Evolutionary conservation across 2,113 vertebrate species (phyloP), one percentile per base, ranked within the genome.

Genomic region (Apistogramma diplotaenia): DNA sequence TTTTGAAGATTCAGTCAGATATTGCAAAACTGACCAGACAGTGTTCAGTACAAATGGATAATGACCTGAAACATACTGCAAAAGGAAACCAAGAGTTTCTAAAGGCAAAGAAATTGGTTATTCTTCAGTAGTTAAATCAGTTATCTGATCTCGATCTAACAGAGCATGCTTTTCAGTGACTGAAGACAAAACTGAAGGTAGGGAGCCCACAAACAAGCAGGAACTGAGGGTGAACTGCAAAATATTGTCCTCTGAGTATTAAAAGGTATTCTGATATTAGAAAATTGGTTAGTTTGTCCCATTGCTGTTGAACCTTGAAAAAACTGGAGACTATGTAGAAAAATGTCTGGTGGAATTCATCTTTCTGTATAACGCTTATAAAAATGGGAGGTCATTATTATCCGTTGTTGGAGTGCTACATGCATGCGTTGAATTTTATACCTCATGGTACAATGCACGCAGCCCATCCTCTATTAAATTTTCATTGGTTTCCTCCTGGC

Each of bases 401-500:
- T 70, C 83, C 77, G 60, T 60, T 13, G 71, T 25, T 49, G 60
- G 21, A 73, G 25, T 3, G 67, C 70, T 62, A 72, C 13, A 54
- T 78, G 67, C 76, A n/a, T 65, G 35, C 33, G 33, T 59, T 81
- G 15, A 70, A 21, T 78, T 86, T 75, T 51, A 57, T 73, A 54
- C 61, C 35, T 43, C 33, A 60, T 3, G 80, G 72, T 46, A 76
- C 84, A 31, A 78, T 59, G 78, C 46, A 3, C 75, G 78, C 76
- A 40, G 76, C 58, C 79, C 31, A 46, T 79, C 89, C 85, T 86
- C 82, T 86, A 93, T 94, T 91, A 93, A 93, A 92, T 84, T 90
- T 93, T 90, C 91, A 93, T 92, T 75, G 82, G 87, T 88, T 92
- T 91, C 82, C 86, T 91, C 82, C 85, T 43, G 80, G 87, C 81